A percentile compares a stretch with the other conserved stretches of the same genome.
Evolutionary conservation across 2,113 vertebrate genomes (phyloP).

Genomic region (Alectura lathami): DNA sequence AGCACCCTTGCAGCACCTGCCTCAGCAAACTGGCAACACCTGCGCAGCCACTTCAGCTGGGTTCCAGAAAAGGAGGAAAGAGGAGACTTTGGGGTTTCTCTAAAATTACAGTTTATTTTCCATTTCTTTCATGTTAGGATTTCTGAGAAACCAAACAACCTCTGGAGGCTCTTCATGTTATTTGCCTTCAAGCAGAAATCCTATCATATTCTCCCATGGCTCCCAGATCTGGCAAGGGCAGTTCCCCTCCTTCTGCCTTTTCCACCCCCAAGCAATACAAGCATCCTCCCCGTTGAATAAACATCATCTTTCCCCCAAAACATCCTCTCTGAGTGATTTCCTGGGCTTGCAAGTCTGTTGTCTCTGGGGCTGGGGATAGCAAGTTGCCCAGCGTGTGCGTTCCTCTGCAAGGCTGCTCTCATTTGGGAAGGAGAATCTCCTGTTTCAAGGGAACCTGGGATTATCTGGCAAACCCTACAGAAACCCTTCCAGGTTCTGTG

Average conservation of each 20-base stretch:
- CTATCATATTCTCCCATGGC: not conserved
- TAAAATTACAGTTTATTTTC: constrained; percentile 37
- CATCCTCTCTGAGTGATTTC: not conserved
- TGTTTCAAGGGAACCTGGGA: not conserved
- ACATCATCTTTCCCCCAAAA: not conserved
- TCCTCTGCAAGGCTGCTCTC: not conserved
- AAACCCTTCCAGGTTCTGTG: not conserved
- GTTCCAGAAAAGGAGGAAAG: not conserved
- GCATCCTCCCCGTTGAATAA: not conserved
- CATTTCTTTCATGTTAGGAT: not conserved
- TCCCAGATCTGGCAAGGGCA: not conserved
- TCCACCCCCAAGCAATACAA: not conserved
- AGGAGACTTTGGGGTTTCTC: not conserved
- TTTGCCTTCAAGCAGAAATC: constrained; percentile 38
- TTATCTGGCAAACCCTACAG: not conserved
- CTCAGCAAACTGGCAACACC: not conserved
- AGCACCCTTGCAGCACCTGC: not conserved
- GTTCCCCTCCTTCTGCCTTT: not conserved
- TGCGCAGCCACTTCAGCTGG: not conserved
- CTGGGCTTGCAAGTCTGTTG: not conserved
- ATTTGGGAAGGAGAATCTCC: not conserved
- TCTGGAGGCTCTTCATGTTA: constrained; percentile 12
- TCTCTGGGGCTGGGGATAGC: not conserved
- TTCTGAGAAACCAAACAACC: constrained; percentile 26
- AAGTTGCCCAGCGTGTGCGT: not conserved